A percentile compares a stretch with the other conserved stretches of the same genome.
phyloP scores from a whole-genome alignment of 2,113 vertebrate genomes.

The Phasianus colchicus region DNA sequence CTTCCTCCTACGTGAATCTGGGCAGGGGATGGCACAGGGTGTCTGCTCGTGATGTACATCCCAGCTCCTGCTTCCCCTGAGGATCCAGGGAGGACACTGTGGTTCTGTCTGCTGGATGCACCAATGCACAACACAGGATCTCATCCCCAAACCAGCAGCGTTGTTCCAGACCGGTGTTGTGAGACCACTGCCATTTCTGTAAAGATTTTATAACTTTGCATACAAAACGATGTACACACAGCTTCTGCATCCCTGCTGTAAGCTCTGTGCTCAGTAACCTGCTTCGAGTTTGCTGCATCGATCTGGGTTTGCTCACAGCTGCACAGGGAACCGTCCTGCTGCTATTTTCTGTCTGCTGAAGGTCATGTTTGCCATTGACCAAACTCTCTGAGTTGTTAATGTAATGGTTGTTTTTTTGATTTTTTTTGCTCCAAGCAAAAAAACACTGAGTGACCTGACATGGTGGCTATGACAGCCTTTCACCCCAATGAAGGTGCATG shows the following conservation, averaged over 20 bases:
- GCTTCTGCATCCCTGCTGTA: neutral
- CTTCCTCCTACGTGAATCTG: neutral
- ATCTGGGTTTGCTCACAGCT: neutral
- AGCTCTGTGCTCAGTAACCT: neutral
- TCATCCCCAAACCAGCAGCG: neutral
- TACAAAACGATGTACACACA: fast-evolving
- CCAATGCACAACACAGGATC: neutral
- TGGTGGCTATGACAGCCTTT: neutral
- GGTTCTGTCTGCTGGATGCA: neutral
- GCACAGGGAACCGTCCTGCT: fast-evolving
- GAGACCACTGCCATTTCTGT: neutral
- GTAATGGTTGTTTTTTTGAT: neutral
- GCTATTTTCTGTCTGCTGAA: neutral
- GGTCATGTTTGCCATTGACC: neutral
- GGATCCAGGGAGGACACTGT: fast-evolving
- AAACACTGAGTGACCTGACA: neutral
- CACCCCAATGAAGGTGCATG: fast-evolving
- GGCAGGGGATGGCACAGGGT: neutral
- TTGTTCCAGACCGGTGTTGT: neutral
- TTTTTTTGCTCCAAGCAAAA: neutral
- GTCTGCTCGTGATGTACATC: neutral
- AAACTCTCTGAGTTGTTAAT: neutral
- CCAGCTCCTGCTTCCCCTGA: neutral
- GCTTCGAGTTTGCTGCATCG: neutral
- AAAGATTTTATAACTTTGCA: neutral